phyloP scores from a whole-genome alignment of 30 jellyfish, hydroid and myxozoan genomes.

The Pelagia noctiluca region DNA sequence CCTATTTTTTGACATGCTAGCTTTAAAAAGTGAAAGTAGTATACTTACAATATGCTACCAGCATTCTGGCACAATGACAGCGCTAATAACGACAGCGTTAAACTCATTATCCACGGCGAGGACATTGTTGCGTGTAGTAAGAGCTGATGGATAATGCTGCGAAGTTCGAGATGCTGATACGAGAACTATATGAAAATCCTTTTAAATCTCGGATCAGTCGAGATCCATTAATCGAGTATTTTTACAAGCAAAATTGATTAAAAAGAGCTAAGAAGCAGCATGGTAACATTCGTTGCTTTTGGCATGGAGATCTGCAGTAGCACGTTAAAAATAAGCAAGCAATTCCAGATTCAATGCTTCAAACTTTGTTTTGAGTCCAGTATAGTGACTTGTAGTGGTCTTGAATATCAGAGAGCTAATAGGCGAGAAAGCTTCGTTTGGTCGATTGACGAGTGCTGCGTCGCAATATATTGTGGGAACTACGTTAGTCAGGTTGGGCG shows the following conservation, averaged over 20 bases:
- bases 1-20: no score
- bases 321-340: no score
- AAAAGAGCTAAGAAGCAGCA: constrained; percentile 25
- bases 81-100: neutral
- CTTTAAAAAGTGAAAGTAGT: no score
- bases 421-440: neutral
- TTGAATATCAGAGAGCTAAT: neutral
- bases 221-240: constrained; percentile 37
- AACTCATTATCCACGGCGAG: neutral
- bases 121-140: neutral
- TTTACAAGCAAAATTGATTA: constrained; percentile 36
- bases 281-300: constrained; percentile 37
- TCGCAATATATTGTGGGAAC: constrained; percentile 46
- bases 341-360: no score
- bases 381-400: no score
- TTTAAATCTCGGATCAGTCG: constrained; percentile 19
- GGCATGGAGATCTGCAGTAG: constrained; percentile 47
- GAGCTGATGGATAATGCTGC: no score
- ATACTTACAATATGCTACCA: neutral
- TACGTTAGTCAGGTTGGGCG: constrained; percentile 35
- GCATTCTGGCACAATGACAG: neutral
- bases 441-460: neutral
- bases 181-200: constrained; percentile 46
- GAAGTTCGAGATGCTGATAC: no score
- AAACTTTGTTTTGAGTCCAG: no score